phyloP scores from a whole-genome alignment of 2,113 vertebrate genomes.

The Garra rufa region DNA sequence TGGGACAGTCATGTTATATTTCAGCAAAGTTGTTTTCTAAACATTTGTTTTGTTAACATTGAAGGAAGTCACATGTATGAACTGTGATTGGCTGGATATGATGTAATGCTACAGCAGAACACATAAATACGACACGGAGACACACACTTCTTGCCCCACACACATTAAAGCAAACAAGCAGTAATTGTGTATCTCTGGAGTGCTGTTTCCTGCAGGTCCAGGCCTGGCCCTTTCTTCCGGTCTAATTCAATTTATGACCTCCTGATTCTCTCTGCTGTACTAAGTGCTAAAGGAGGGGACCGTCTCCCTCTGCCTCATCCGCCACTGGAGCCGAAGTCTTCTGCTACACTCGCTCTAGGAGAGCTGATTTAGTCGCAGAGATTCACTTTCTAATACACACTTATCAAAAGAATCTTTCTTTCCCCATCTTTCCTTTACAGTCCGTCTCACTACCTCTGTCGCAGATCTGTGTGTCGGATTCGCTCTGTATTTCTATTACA shows the following conservation, averaged over 20 bases:
- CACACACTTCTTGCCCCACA: slow-evolving; percentile 36
- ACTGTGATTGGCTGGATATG: not conserved
- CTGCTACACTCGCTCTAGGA: not conserved
- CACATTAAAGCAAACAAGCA: slow-evolving; percentile 40
- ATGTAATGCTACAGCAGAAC: not conserved
- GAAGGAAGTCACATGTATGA: not conserved
- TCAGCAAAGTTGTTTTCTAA: not conserved
- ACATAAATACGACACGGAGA: slow-evolving; percentile 2
- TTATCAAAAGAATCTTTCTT: not conserved
- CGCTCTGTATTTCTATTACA: slow-evolving; percentile 67
- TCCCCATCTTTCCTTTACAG: slow-evolving; percentile 36
- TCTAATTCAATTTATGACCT: slow-evolving; percentile 82
- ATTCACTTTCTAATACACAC: not conserved
- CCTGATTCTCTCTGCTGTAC: slow-evolving; percentile 74
- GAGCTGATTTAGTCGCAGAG: not conserved
- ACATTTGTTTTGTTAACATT: not conserved
- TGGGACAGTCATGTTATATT: not conserved
- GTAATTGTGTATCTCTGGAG: slow-evolving; percentile 47
- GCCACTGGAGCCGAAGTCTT: not conserved
- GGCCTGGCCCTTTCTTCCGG: slow-evolving; percentile 78
- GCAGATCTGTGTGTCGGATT: slow-evolving; percentile 64
- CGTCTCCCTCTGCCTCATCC: not conserved
- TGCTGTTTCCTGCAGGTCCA: slow-evolving; percentile 76
- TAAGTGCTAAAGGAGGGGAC: slow-evolving; percentile 15
- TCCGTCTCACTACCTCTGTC: slow-evolving; percentile 50